Evolutionary conservation across 2,113 vertebrate species (phyloP), one percentile per base, ranked within the genome.

Genomic region (Melierax canorus): DNA sequence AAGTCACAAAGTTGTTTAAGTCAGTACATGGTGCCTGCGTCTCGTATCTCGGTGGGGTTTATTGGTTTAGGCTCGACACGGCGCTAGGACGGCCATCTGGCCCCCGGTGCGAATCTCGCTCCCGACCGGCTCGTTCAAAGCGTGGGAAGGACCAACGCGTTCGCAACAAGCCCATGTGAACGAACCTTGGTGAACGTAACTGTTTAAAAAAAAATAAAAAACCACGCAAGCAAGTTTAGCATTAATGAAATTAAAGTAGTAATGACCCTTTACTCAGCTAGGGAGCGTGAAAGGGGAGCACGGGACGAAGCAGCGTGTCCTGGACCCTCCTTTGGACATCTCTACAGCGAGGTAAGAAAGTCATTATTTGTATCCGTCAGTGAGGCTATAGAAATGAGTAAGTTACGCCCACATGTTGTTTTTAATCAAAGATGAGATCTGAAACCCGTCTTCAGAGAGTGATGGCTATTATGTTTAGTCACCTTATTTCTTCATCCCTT

Each of bases 1-100:
- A 92, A 97, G 96, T 95, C 96, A 97, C 88, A 26, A 79, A 96
- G 92, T 96, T 93, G 95, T 97, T 95, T 39, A 92, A 88, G 91
- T 95, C 91, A 39, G 78, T 76, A 93, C 91, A 88, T 0, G 75
- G 96, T 45, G 96, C 96, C 86, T 73, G 88, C 7, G 67, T 83
- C 92, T 95, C 63, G 7, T 90, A 80, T 92, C 94, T 93, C 67
- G 4, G 82, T 68, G 39, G 92, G 94, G 92, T 94, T 94, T 94
- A 51, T 92, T 73, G 60, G 88, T 92, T 86, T 20, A 79, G 91
- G 94, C 86, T 97, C 94, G 23, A 79, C 53, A 1, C 41, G 23
- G 82, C 36, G 71, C 92, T 67, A 79, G 95, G 79, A 90, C 0
- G 13, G 78, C 95, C 96, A 97, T 96, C 95, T 96, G 96, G 96